These are phyloP conservation scores for Frankliniella intonsa DNA, from an alignment of 2,888 invertebrate genomes.

Conservation along the genomic window DNA sequence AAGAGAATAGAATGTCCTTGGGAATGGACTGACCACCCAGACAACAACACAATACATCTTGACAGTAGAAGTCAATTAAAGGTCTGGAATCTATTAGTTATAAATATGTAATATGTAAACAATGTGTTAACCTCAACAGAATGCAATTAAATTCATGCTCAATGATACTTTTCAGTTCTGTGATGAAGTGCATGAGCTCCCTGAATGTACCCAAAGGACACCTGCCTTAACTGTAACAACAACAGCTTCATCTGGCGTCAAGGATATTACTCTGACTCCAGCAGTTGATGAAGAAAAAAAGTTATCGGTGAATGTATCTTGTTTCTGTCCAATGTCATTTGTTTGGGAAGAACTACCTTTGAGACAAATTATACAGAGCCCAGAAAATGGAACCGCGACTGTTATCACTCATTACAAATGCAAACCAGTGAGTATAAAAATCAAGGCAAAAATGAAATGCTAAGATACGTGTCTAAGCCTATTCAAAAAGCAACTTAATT, in stretches of 20 bases:
- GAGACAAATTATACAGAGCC: neutral
- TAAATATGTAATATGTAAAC: slow-evolving; percentile 26
- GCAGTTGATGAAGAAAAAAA: neutral
- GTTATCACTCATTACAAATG: neutral
- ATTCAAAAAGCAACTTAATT: neutral
- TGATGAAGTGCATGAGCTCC: slow-evolving; percentile 44
- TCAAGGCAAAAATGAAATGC: neutral
- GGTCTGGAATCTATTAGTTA: slow-evolving; percentile 44
- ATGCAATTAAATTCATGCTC: slow-evolving; percentile 28
- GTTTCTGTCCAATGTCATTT: slow-evolving; percentile 3
- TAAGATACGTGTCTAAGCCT: neutral
- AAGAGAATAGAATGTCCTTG: slow-evolving; percentile 51
- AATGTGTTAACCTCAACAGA: neutral
- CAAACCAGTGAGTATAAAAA: neutral
- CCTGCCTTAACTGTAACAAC: neutral
- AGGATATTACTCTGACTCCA: neutral
- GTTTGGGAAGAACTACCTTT: neutral
- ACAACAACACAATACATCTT: slow-evolving; percentile 48
- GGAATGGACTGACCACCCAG: slow-evolving; percentile 47
- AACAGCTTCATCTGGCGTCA: neutral
- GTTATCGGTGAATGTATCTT: neutral
- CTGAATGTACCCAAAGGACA: slow-evolving; percentile 35
- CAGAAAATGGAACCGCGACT: neutral
- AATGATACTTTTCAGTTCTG: slow-evolving; percentile 51
- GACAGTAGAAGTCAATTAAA: slow-evolving; percentile 60